Evolutionary conservation across 2,113 vertebrate genomes (phyloP), one percentile per base, ranked within the genome.

Genomic region (Sphyrna mokarran): DNA sequence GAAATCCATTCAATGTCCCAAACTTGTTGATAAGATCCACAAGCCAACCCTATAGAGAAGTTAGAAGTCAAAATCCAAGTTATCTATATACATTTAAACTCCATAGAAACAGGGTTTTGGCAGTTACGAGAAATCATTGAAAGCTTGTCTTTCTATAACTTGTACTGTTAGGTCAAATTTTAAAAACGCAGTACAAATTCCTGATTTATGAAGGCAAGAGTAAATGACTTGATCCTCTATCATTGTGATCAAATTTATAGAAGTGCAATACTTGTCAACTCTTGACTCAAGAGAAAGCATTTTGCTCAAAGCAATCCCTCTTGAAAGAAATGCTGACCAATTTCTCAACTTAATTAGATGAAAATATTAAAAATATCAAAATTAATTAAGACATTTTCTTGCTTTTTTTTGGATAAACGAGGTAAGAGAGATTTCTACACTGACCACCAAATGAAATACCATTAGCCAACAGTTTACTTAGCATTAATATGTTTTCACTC

Each of bases 11-110:
- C 98, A 99, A 98, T 85, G 98, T 98, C 98, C 99, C 99, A 97
- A 99, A 99, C 97, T 99, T 99, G 98, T 99, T 99, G 98, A 99
- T 99, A 97, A 99, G 98, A 98, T 99, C 99, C 97, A 99, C 99
- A 97, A 99, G 97, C 99, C 99, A 99, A 97, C 99, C 99, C 99
- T 99, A 97, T 11, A 97, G 96, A 95, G 16, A 95, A 95, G 26
- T 95, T 76, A 95, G 37, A 95, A 95, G 40, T 72, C 22, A 29
- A 70, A 70, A 43, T 48, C 33, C 40, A 48, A 72, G 26, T 95
- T 11, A 72, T 76, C 26, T 54, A 72, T 95, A 14, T 29, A 54
- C 69, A 95, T 54, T 95, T 16, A 95, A 95, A 40, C 4, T 83
- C 33, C 29, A 6, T 18, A 22, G 33, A 23, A 68, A 63, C 16